phyloP scores from a whole-genome alignment of 2,797 vertebrate genomes.

The Eleutherodactylus coqui region DNA sequence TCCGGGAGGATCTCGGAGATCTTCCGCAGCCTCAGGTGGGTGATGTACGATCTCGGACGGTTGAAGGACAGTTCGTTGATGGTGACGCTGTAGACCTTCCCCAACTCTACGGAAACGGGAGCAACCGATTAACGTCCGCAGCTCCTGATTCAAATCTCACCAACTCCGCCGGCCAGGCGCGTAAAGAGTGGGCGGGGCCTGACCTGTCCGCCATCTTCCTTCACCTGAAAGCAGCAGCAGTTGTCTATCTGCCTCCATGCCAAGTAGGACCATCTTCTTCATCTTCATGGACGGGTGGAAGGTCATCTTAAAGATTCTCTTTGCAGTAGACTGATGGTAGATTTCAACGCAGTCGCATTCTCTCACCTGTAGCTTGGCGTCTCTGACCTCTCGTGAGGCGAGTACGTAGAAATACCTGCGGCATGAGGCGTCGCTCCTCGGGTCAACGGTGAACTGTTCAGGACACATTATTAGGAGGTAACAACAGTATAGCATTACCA shows the following conservation, averaged over 20 bases:
- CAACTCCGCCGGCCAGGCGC: background rate
- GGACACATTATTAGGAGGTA: background rate
- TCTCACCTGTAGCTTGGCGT: rapidly evolving
- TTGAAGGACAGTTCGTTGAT: slow-evolving; percentile 74
- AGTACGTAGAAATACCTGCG: slow-evolving; percentile 76
- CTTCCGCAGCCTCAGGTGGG: slow-evolving; percentile 71
- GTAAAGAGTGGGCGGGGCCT: too few species aligned
- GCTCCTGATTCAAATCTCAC: background rate
- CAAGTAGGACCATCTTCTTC: slow-evolving; percentile 72
- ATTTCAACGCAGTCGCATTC: slow-evolving; percentile 74
- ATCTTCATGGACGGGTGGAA: slow-evolving; percentile 76
- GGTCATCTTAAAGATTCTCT: slow-evolving; percentile 74
- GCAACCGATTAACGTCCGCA: background rate
- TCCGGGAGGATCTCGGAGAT: slow-evolving; percentile 70
- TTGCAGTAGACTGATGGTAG: slow-evolving; percentile 71
- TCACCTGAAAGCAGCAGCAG: slow-evolving; percentile 74
- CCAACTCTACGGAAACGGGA: slow-evolving; percentile 68
- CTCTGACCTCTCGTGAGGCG: slow-evolving; percentile 66
- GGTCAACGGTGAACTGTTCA: slow-evolving; percentile 73
- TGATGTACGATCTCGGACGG: slow-evolving; percentile 70
- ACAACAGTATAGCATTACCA: background rate
- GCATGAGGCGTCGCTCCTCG: slow-evolving; percentile 59
- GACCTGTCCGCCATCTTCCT: background rate
- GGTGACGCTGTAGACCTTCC: slow-evolving; percentile 73
- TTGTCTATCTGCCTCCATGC: slow-evolving; percentile 69